Percentiles rank a stretch among this genome's conserved stretches.
phyloP scores from a whole-genome alignment of 2,888 invertebrate species.

The Chydorus sphaericus region DNA sequence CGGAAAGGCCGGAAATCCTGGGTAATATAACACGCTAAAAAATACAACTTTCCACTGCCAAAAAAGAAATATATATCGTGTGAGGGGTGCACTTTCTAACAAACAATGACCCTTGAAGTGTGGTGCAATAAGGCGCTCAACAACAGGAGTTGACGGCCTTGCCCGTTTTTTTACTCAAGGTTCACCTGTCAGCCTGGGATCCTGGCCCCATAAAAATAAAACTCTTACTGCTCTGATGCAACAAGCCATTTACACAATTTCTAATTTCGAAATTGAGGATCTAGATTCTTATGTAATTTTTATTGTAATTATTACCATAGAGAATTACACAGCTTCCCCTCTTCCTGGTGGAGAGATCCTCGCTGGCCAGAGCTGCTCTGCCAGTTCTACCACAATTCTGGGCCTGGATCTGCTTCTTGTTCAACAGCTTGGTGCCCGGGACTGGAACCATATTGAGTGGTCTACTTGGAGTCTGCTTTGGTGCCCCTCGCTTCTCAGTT shows the following conservation, averaged over 20 bases:
- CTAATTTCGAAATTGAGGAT: too few species aligned
- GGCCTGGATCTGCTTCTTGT: constrained; percentile 73
- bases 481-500: constrained; percentile 71
- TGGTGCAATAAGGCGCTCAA: too few species aligned
- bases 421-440: constrained; percentile 65
- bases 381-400: constrained; percentile 74
- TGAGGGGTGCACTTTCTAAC: background rate
- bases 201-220: too few species aligned
- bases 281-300: too few species aligned
- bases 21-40: background rate
- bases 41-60: background rate
- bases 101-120: too few species aligned
- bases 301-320: background rate
- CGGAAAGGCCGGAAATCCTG: background rate
- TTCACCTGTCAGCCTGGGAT: too few species aligned
- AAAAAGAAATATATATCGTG: background rate
- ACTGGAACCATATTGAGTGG: constrained; percentile 84
- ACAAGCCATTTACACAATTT: too few species aligned
- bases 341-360: constrained; percentile 55
- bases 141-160: too few species aligned
- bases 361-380: constrained; percentile 80
- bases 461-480: constrained; percentile 70
- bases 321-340: constrained; percentile 5
- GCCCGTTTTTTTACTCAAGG: too few species aligned
- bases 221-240: too few species aligned